These are phyloP conservation scores for Chelon labrosus DNA, from an alignment of 2,797 vertebrate genomes.

Conservation along the genomic window DNA sequence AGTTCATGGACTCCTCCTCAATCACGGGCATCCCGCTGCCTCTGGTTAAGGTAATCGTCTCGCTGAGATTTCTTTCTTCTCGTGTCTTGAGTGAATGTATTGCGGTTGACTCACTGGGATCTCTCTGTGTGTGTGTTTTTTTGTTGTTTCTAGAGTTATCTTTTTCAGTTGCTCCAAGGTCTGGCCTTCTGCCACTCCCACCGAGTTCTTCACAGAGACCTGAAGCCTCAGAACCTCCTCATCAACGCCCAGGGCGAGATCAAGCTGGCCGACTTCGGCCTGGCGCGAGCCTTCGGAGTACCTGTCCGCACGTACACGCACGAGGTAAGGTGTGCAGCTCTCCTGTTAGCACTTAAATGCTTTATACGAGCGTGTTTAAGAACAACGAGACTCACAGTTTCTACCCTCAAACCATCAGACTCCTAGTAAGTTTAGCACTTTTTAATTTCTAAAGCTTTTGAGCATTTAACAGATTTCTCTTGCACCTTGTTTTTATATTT, in stretches of 20 bases:
- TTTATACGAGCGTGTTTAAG: no score
- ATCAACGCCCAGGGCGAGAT: conserved; percentile 96
- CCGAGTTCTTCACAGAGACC: conserved; percentile 94
- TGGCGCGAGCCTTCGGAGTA: conserved; percentile 95
- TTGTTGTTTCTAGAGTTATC: conserved; percentile 88
- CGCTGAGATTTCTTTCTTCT: not conserved
- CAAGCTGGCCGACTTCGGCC: conserved; percentile 95
- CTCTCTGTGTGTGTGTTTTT: not conserved
- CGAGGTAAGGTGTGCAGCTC: conserved; percentile 84
- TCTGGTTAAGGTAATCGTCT: conserved; percentile 89
- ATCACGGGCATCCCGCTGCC: conserved; percentile 91
- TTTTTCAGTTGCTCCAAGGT: conserved; percentile 96
- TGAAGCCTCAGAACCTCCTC: conserved; percentile 97
- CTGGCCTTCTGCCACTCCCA: conserved; percentile 97
- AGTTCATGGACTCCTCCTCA: conserved; percentile 95
- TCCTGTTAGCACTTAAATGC: not conserved
- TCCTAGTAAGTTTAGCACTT: no score
- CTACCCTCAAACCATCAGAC: no score
- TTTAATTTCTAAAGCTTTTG: no score
- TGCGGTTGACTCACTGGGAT: not conserved
- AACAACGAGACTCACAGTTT: no score
- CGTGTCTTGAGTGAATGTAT: not conserved
- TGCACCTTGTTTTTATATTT: no score
- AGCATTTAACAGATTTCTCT: no score
- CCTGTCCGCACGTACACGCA: conserved; percentile 96